Base-by-base conservation (phyloP, 2,888 invertebrate genomes). In the Tachina fera region DNA sequence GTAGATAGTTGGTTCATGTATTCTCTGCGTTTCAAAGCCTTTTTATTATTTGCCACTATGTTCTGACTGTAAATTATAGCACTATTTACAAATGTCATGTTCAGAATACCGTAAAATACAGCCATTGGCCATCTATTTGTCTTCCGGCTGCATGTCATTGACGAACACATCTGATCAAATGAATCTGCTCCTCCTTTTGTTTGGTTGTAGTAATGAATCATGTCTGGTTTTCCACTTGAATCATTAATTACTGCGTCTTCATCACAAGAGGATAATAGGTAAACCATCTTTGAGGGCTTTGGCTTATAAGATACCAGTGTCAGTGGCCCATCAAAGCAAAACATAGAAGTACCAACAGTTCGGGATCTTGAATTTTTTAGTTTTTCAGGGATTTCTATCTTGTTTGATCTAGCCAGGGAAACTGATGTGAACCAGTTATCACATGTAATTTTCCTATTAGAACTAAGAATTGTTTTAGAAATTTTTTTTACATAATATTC, bases 391-490 rank as follows among this genome's bases (percentile, higher is more conserved):
- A 68, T 39, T 41, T 68, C 71, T n/a, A 67, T 9, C 43, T 82
- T 76, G 39, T 76, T 82, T 19, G 51, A 72, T 14, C 67, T 82
- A 53, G 68, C 76, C 51, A 72, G 63, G 6, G 78, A 70, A 70
- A 82, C 63, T 65, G 78, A 77, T 14, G 77, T 82, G 56, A 82
- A 81, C 77, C 82, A 82, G 51, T 84, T 84, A 61, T 80, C 65
- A 47, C 45, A 65, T 22, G 45, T 63, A 6, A 63, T 63, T 10
- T 63, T 71, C 51, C 81, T 58, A 45, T 51, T 67, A 45, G 71
- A 60, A 3, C 68, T 41, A 70, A 53, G 68, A 41, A 70, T 53
- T n/a, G 53, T n/a, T 53, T 60, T 45, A 1, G 72, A 56, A 71
- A 60, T 58, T 78, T 51, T n/a, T 16, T 78, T 78, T 3, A 79